Evolutionary conservation across 2,888 invertebrate genomes (phyloP), one percentile per base, ranked within the genome.

Genomic region (Hyposoter didymator): DNA sequence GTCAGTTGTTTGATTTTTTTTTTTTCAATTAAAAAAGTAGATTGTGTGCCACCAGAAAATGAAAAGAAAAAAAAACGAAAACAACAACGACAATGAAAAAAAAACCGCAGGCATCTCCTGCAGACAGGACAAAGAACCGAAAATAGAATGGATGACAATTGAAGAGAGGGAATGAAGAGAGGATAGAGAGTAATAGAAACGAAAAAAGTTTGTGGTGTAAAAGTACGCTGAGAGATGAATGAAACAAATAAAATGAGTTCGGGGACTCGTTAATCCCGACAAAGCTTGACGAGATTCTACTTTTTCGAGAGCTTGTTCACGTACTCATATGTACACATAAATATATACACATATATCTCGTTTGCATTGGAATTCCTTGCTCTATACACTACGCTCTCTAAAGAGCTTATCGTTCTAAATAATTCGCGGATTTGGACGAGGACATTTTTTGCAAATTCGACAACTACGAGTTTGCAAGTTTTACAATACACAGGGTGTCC

Each of bases 231-330:
- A 69, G 45, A 75, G 62, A 64, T 78, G 69, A 82, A 82, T 62
- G 74, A 55, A 59, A 45, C 70, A 70, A 75, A 69, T 74, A 85
- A 82, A 85, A 82, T 55, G 74, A 79, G 75, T 82, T 78, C 55
- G 52, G 69, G 32, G 75, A 82, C 82, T 76, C 70, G 85, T 79
- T 85, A 82, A 85, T 82, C 78, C 78, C 55, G 75, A 70, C 66
- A 69, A 64, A 78, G 84, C 84, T 69, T 78, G 52, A 72, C 62
- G 78, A 74, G 82, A 66, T 82, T 81, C 81, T 74, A 78, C 74
- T 78, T 82, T 80, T 81, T 49, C 49, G 49, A 72, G 72, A 47
- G 64, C 35, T 35, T 32, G 49, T 45, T 62, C 19, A 59, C 59
- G 12, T 59, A 59, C 59, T 59, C 28, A 59, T 59, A 59, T 28